These are phyloP conservation scores for Sigmodon hispidus DNA, from an alignment of 2,113 vertebrate species.

Conservation along the genomic window DNA sequence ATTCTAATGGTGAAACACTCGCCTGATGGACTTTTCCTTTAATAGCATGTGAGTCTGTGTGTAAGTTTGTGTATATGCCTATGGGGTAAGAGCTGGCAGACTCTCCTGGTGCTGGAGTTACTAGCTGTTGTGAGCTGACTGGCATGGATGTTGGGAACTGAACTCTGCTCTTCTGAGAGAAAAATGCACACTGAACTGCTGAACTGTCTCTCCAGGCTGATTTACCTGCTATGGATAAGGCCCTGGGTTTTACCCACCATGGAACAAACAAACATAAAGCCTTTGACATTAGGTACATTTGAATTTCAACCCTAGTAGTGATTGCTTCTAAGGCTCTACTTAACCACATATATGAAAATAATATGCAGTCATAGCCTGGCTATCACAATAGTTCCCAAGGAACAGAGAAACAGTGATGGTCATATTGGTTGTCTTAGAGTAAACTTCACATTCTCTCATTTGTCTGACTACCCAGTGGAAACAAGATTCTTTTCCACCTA, in stretches of 20 bases:
- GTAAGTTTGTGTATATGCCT: neutral
- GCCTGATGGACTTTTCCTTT: neutral
- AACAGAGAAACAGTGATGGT: neutral
- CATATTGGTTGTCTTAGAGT: neutral
- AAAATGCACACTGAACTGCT: too few relatives aligned
- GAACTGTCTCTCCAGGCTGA: neutral
- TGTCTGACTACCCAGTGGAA: neutral
- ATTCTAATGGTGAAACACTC: neutral
- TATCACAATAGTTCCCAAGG: neutral
- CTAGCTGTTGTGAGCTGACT: too few relatives aligned
- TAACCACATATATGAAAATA: neutral
- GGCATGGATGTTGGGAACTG: too few relatives aligned
- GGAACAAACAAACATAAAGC: neutral
- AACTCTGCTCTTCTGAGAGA: neutral
- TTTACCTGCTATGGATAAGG: too few relatives aligned
- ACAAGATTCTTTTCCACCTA: neutral
- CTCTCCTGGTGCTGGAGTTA: neutral
- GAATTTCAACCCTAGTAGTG: neutral
- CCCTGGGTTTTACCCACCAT: neutral
- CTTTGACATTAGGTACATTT: neutral
- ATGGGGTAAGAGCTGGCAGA: too few relatives aligned
- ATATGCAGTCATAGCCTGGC: neutral
- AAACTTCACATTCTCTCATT: neutral
- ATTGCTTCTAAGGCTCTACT: neutral
- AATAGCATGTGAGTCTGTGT: neutral